Evolutionary conservation across 2,113 vertebrate genomes (phyloP).

Genomic region (Apus apus): DNA sequence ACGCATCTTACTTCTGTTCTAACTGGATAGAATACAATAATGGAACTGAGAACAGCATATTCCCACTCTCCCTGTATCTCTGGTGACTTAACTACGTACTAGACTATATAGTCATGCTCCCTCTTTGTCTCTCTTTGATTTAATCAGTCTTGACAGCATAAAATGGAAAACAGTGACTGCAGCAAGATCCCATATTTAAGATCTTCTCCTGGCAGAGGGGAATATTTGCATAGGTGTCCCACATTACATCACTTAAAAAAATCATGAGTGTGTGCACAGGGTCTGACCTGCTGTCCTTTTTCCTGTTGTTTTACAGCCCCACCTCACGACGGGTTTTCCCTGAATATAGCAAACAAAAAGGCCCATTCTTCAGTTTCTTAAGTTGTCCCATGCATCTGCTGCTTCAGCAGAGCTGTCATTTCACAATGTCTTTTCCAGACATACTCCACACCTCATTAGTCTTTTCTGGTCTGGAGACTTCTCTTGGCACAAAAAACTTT

Average conservation of each 20-base stretch:
- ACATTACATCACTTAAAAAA: background rate
- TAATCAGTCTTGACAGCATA: background rate
- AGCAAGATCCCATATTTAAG: background rate
- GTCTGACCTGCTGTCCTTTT: background rate
- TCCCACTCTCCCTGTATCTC: background rate
- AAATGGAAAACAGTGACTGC: background rate
- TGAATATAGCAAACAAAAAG: background rate
- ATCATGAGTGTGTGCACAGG: background rate
- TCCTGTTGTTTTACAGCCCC: background rate
- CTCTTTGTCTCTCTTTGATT: background rate
- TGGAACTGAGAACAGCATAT: background rate
- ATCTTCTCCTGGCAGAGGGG: background rate
- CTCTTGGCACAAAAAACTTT: background rate
- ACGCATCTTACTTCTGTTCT: background rate
- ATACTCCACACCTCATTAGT: background rate
- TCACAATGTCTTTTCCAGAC: background rate
- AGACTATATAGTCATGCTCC: background rate
- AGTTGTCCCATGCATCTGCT: background rate
- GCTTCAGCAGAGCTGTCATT: background rate
- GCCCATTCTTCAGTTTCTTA: background rate
- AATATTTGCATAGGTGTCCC: background rate
- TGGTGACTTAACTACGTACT: background rate
- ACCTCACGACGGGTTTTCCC: background rate
- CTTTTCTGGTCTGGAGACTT: background rate
- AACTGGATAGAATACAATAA: background rate